Evolutionary conservation across 2,797 vertebrate genomes (phyloP).

Genomic region (Urocyon cinereoargenteus): DNA sequence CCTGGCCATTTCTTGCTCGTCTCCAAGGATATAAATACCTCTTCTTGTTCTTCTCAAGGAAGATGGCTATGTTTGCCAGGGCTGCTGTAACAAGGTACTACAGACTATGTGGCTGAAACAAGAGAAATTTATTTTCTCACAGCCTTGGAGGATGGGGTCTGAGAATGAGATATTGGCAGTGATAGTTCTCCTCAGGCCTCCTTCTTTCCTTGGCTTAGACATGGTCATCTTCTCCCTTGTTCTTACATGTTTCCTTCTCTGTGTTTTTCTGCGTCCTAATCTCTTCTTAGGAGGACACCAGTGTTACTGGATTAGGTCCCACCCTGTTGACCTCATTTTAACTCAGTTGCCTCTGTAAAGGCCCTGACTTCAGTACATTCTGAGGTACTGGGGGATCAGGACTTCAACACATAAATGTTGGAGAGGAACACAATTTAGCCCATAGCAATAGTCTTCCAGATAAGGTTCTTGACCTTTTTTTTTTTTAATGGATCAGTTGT

Average conservation of each 20-base stretch:
- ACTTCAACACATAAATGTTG: background rate
- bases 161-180: background rate
- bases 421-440: background rate
- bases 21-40: background rate
- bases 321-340: background rate
- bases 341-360: background rate
- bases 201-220: background rate
- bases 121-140: background rate
- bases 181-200: background rate
- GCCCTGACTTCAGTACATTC: background rate
- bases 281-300: background rate
- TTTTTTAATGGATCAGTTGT: too few species aligned
- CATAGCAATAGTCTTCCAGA: background rate
- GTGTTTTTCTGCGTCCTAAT: background rate
- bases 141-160: background rate
- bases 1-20: background rate
- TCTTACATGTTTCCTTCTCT: background rate
- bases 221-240: accelerated
- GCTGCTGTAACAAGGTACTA: too few species aligned
- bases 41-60: background rate
- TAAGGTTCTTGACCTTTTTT: background rate
- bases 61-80: background rate
- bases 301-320: background rate
- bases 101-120: background rate
- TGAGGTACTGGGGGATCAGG: background rate